A percentile compares a stretch with the other conserved stretches of the same genome.
These are phyloP conservation scores for Tipula lateralis DNA, from an alignment of 2,888 invertebrate genomes.

Conservation along the genomic window DNA sequence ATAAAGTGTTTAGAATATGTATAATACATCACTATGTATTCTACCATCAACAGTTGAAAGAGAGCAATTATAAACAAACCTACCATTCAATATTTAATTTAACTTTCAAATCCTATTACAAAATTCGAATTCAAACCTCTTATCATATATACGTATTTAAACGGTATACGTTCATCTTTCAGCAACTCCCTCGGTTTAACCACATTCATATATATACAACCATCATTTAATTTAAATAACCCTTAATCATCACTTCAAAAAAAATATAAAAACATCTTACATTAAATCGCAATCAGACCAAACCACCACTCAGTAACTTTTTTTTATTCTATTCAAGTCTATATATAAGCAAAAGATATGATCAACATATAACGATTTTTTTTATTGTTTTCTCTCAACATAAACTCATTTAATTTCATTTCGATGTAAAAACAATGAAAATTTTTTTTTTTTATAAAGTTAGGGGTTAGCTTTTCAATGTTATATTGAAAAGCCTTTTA, in stretches of 20 bases:
- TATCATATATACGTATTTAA: neutral
- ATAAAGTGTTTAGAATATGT: too few species aligned
- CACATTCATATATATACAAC: neutral
- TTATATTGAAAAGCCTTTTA: neutral
- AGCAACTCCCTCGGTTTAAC: neutral
- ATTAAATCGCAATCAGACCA: constrained; percentile 19
- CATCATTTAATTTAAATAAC: constrained; percentile 11
- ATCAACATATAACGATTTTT: constrained; percentile 29
- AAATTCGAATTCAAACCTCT: neutral
- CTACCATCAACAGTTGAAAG: too few species aligned
- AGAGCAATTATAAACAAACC: too few species aligned
- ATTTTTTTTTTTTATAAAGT: neutral
- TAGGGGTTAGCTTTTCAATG: constrained; percentile 14
- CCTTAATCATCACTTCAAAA: neutral
- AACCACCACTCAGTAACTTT: neutral
- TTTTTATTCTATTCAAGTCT: neutral
- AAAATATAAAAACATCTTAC: constrained; percentile 12
- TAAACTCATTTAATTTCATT: constrained; percentile 19
- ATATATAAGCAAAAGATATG: constrained; percentile 25
- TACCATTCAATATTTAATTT: neutral
- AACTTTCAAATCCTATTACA: neutral
- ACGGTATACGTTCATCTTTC: neutral
- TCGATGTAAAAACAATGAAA: constrained; percentile 7
- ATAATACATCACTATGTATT: too few species aligned
- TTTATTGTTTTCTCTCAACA: constrained; percentile 28